A percentile compares a stretch with the other conserved stretches of the same genome.
phyloP scores from a whole-genome alignment of 2,797 vertebrate genomes.

The Enteromius mattozi region DNA sequence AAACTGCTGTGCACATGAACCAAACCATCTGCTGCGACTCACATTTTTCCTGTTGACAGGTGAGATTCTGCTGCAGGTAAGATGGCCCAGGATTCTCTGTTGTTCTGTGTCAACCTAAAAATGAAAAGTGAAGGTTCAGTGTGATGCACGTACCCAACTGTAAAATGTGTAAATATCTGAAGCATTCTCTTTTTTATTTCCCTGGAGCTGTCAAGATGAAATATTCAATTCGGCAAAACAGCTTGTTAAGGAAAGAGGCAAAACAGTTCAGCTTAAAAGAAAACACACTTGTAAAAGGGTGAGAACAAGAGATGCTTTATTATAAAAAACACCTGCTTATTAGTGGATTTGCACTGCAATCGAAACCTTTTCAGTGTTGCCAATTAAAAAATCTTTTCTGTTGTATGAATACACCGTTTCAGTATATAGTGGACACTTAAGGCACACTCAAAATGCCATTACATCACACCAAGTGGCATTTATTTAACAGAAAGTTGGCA shows the following conservation, averaged over 20 bases:
- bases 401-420: not conserved
- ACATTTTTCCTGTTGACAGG: slow-evolving; percentile 12
- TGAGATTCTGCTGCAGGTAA: slow-evolving; percentile 5
- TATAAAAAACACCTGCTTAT: slow-evolving; percentile 9
- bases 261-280: not conserved
- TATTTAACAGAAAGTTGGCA: not conserved
- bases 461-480: not conserved
- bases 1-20: slow-evolving; percentile 9
- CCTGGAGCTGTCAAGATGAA: slow-evolving; percentile 21
- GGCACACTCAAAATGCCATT: not conserved
- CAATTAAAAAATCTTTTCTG: slow-evolving; percentile 21
- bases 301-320: not conserved
- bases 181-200: too few species aligned
- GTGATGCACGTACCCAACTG: not conserved
- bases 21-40: slow-evolving; percentile 23
- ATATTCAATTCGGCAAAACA: not conserved
- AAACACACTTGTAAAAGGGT: not conserved
- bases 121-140: not conserved
- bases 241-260: not conserved
- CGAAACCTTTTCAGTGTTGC: slow-evolving; percentile 1
- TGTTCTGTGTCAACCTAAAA: not conserved
- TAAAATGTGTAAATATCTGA: not conserved
- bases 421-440: slow-evolving; percentile 10
- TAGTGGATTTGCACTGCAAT: not conserved
- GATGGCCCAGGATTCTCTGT: not conserved